A percentile compares a stretch with the other conserved stretches of the same genome.
Evolutionary conservation across 2,888 invertebrate genomes (phyloP).

Genomic region (Lochmaea capreae): DNA sequence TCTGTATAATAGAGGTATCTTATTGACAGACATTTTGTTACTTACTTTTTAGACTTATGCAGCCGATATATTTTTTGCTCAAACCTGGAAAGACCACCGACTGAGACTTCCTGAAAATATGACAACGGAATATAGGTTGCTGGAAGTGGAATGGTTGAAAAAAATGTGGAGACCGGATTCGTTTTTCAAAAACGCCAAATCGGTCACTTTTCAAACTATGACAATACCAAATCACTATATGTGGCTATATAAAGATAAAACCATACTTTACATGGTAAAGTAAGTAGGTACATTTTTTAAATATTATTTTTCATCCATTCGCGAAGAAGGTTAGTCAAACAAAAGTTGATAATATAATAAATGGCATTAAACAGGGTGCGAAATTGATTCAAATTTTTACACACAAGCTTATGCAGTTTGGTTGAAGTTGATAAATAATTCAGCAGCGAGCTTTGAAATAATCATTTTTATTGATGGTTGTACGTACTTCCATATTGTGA

Average conservation of each 20-base stretch:
- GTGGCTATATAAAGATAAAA: slow-evolving; percentile 89
- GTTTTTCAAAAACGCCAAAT: slow-evolving; percentile 94
- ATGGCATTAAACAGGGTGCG: background rate
- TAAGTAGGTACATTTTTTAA: slow-evolving; percentile 61
- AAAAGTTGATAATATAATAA: too few relatives aligned
- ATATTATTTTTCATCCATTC: background rate
- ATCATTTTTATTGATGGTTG: too few relatives aligned
- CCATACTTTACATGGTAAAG: slow-evolving; percentile 90
- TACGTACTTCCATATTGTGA: too few relatives aligned
- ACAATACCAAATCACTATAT: slow-evolving; percentile 94
- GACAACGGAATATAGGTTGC: slow-evolving; percentile 88
- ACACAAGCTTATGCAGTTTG: too few relatives aligned
- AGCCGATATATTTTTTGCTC: slow-evolving; percentile 92
- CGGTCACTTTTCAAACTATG: slow-evolving; percentile 94
- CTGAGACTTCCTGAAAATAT: slow-evolving; percentile 89
- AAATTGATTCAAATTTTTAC: too few relatives aligned
- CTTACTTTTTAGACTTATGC: slow-evolving; percentile 78
- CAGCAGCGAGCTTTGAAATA: too few relatives aligned
- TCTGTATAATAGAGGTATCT: too few relatives aligned
- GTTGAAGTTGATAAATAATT: too few relatives aligned
- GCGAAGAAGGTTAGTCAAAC: background rate
- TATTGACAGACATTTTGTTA: slow-evolving; percentile 12
- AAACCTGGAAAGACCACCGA: slow-evolving; percentile 93
- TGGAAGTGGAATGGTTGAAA: slow-evolving; percentile 91
- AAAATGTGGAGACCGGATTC: slow-evolving; percentile 96